Evolutionary conservation across 2,797 vertebrate genomes (phyloP), one percentile per base, ranked within the genome.

Genomic region (Macropus fuliginosus): DNA sequence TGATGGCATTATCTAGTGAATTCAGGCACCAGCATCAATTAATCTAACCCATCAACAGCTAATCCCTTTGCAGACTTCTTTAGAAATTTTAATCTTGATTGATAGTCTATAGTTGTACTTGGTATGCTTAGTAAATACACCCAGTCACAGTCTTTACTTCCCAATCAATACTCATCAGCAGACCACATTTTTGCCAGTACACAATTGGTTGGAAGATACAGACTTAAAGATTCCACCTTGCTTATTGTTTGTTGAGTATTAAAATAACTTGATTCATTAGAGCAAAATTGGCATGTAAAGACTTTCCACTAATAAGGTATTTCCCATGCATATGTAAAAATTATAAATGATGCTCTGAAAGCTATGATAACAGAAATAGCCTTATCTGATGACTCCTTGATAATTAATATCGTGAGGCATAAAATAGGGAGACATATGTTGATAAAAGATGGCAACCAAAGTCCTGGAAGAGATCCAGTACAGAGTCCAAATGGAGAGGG

Each of bases 1-100:
- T 95, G 90, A 29, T 50, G 55, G 89, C 5, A 55, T 90, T 93
- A 94, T 94, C 13, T 50, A 93, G 21, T 27, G 91, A 93, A 91
- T 6, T 92, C 54, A 57, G 40, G 54, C n/a, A 94, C 40, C 55
- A 94, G 59, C 50, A 92, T 40, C 92, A n/a, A 24, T 96, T 50
- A 90, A 55, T 93, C 16, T 91, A 94, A 28, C 74, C 21, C 14
- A 87, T 46, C 92, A 66, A 93, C 34, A 94, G 46, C n/a, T 18
- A 92, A 91, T 89, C 52, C 40, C 46, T 81, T 81, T 81, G 40
- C 46, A 81, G 40, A 46, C 74, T 46, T 81, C 40, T 27, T 81
- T 81, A 81, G 6, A 46, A 81, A 9, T 24, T 81, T 46, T 81
- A 46, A 81, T 46, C n/a, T 81, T 46, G 21, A 27, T 46, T 81